Evolutionary conservation across 2,888 invertebrate species (phyloP).

Genomic region (Dichetophora obliterata): DNA sequence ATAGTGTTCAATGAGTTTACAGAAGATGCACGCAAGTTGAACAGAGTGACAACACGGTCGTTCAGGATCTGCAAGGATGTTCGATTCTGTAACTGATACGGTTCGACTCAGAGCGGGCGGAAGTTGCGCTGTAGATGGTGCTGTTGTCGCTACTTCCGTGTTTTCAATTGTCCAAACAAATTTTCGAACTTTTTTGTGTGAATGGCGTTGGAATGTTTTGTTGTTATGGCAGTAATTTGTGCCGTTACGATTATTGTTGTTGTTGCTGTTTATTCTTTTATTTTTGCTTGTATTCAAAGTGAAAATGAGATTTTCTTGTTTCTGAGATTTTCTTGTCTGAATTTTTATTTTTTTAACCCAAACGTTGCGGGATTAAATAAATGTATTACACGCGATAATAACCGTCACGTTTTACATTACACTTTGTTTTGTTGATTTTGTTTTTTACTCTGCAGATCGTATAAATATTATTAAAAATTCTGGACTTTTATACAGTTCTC

Average conservation of each 20-base stretch:
- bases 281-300: neutral
- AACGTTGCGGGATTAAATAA: neutral
- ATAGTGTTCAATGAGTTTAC: neutral
- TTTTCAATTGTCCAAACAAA: slow-evolving; percentile 65
- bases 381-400: neutral
- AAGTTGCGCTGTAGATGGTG: slow-evolving; percentile 16
- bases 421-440: neutral
- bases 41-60: neutral
- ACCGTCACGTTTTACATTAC: neutral
- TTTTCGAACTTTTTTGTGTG: slow-evolving; percentile 66
- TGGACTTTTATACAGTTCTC: neutral
- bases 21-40: neutral
- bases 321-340: too few relatives aligned
- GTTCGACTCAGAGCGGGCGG: slow-evolving; percentile 6
- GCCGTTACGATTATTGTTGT: slow-evolving; percentile 42
- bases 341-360: neutral
- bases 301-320: neutral
- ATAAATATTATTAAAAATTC: neutral
- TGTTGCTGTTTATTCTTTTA: slow-evolving; percentile 31
- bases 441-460: neutral
- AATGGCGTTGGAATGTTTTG: slow-evolving; percentile 65
- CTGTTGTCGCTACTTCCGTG: slow-evolving; percentile 48
- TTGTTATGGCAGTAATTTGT: slow-evolving; percentile 57
- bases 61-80: slow-evolving; percentile 37
- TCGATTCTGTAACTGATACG: slow-evolving; percentile 13